Percentiles rank a stretch among this genome's conserved stretches.
Conservation (phyloP, 2,797 vertebrate genomes). For the Macropodus opercularis region DNA sequence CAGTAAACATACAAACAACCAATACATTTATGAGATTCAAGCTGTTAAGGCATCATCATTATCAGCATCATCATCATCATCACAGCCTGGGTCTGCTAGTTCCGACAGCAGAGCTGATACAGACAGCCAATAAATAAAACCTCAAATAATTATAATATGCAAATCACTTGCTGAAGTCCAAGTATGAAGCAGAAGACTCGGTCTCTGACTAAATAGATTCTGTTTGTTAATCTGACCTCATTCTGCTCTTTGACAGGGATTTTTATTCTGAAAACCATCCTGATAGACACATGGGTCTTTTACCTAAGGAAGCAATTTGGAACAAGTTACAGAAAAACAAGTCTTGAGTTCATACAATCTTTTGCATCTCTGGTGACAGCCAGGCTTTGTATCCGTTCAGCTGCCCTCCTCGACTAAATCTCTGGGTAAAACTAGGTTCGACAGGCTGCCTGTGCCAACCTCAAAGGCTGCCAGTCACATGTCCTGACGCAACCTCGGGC, state of each 20-base stretch:
- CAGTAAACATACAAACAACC: slow-evolving; percentile 6
- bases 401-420: slow-evolving; percentile 6
- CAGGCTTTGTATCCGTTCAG: background rate
- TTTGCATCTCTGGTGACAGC: slow-evolving; percentile 8
- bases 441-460: slow-evolving; percentile 36
- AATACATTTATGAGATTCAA: slow-evolving; percentile 16
- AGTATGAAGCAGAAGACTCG: no score
- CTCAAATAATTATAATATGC: no score
- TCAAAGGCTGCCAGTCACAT: slow-evolving; percentile 32
- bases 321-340: background rate
- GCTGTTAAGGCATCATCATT: slow-evolving; percentile 1
- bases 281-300: no score
- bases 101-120: background rate
- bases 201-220: no score
- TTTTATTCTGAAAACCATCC: no score
- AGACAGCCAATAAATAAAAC: no score
- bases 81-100: background rate
- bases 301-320: no score
- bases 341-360: background rate
- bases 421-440: slow-evolving; percentile 15
- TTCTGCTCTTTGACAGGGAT: no score
- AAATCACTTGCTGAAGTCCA: no score
- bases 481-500: slow-evolving; percentile 24
- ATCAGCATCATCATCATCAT: no score
- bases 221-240: no score